Evolutionary conservation across 2,888 invertebrate species (phyloP), one percentile per base, ranked within the genome.

Genomic region (Nomada fucata): DNA sequence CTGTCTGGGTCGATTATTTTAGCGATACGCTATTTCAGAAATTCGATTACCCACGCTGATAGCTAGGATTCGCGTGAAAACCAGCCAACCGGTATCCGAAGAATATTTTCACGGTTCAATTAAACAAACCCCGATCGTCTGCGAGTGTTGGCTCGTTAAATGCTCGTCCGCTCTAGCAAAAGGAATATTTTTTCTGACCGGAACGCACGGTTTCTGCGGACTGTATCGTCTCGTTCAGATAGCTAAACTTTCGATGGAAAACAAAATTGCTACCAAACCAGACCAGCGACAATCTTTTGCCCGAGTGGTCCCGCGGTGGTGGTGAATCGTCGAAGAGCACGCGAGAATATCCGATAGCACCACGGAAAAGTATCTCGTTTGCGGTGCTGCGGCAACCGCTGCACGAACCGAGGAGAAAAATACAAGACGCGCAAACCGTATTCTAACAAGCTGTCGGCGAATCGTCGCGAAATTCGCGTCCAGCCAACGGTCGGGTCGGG

Each of bases 331-430:
- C 50, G 20, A 26, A 20, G 18, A 64, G 55, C 53, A 36, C 26
- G 44, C 72, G 57, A 60, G 60, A 70, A 44, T 76, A 81, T 81
- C 72, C 44, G 73, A 82, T 70, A 67, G 60, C 69, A 18, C 77
- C 29, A 52, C 55, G 55, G 55, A 72, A 69, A 77, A 42, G 55
- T 44, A 36, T 20, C 15, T 20, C 50, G 52, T 61, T 50, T 57
- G 77, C 61, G 50, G 65, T 64, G 26, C 10, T 64, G 59, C 20
- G 42, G 55, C 29, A 50, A 59, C 53, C 18, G 53, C 59, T 57
- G 44, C 52, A 11, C 20, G 9, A 13, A 15, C 10, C 26, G 7
- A 26, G 13, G 10, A 26, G 72, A 82, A 82, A 76, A 82, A 76
- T 64, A 15, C 18, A 52, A 7, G 5, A 65, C 68, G 64, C 69